Base-by-base conservation (phyloP, 2,797 vertebrate genomes). In the Tokudaia tokunoshimensis region DNA sequence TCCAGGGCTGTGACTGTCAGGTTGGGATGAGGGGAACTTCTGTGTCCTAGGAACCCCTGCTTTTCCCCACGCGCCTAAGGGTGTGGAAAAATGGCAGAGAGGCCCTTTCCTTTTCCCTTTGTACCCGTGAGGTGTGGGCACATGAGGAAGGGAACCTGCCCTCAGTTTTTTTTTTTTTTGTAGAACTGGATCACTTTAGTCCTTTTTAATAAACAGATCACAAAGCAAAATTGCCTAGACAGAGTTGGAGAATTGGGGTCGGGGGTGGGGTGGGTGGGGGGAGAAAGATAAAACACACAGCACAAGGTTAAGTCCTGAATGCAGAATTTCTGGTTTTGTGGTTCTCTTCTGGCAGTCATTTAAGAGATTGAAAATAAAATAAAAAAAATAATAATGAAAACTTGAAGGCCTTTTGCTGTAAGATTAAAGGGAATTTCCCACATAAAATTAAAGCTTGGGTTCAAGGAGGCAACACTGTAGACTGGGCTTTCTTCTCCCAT, bases 401-500 rank as follows among this genome's bases (percentile, higher is more conserved):
- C 44, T 24, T n/a, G 63, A 50, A 70, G 63, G 63, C 31, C 44
- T 85, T 85, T 67, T 70, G 44, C 74, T 92, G 57, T 87, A 70
- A 92, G 90, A 93, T 67, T 90, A 97, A 96, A 78, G 87, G 67
- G 87, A 93, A 84, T 37, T 87, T 89, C n/a, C 87, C 59, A 41
- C 50, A 92, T 41, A 92, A 74, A 94, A 67, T 81, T 76, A 90
- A 81, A 41, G 17, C 14, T 34, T 50, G 57, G 59, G 47, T 90
- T 74, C 63, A 81, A 93, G 87, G 88, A 92, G 88, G 80, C 31
- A 61, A 34, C 19, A 37, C 14, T 24, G 12, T 57, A 19, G 47
- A 44, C 3, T 14, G 19, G n/a, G 29, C 55, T 76, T 76, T 59
- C 37, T 44, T 88, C 55, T 88, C 37, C 11, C 70, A 41, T 22